Percentiles rank a stretch among this genome's conserved stretches.
These are phyloP conservation scores for Neolamprologus falcicula DNA, from an alignment of 2,113 vertebrate species.

Conservation along the genomic window DNA sequence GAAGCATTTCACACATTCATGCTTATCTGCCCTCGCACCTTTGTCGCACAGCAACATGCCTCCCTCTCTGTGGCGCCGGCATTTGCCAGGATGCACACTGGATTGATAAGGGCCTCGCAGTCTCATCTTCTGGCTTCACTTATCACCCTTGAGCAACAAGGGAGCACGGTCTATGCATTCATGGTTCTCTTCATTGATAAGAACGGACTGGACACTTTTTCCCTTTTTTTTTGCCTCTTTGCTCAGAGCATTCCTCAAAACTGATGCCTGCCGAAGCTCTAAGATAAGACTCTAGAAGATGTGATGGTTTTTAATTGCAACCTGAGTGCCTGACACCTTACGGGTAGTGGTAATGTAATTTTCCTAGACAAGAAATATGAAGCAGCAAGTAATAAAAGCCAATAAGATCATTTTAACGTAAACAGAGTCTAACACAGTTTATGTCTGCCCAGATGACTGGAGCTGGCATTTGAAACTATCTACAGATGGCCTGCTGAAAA, in stretches of 20 bases:
- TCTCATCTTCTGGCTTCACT: conserved; percentile 43
- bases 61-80: conserved; percentile 7
- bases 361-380: neutral
- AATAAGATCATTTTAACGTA: neutral
- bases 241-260: neutral
- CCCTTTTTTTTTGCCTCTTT: neutral
- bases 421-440: neutral
- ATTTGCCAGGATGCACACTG: conserved; percentile 30
- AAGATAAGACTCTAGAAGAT: conserved; percentile 19
- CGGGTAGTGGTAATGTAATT: neutral
- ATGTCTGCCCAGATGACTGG: neutral
- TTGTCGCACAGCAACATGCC: conserved; percentile 48
- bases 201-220: neutral
- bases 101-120: conserved; percentile 50
- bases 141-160: conserved; percentile 58
- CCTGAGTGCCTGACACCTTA: neutral
- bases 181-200: conserved; percentile 37
- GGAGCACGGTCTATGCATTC: conserved; percentile 16
- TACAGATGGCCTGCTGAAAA: conserved; percentile 46
- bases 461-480: conserved; percentile 1
- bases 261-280: neutral
- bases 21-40: conserved; percentile 59
- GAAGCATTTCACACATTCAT: conserved; percentile 36
- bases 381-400: neutral
- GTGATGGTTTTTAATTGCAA: conserved; percentile 37